Base-by-base conservation (phyloP, 2,888 invertebrate species). In the Pristionchus arcanus region DNA sequence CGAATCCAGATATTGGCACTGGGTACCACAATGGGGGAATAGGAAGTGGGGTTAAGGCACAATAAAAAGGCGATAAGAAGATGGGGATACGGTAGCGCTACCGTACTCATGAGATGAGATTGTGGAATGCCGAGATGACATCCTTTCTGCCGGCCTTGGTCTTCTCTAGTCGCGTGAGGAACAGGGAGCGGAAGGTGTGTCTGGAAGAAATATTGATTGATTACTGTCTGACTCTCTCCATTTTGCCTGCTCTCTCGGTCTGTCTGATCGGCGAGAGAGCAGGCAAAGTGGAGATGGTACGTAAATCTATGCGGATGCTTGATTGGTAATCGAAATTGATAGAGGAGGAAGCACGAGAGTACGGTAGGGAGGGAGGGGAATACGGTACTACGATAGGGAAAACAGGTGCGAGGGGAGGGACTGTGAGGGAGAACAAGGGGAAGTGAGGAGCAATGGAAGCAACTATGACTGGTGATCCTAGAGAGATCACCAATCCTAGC, bases 161-260 rank as follows among this genome's bases (percentile, higher is more conserved):
- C 28, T 66, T 87, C 68, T 87, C 87, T 15, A 87, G 42, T n/a
- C 87, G 66, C 1, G 71, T 68, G 1, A 87, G 71, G 87, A 87
- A 87, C 25, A 87, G 71, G 11, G 87, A 87, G n/a, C 87, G 71
- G 68, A 87, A 87, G 16, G 71, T 68, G 68, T 49, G 68, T 49
- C 87, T 85, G 84, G 7, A 85, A 81, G 37, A 34, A 74, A 15
- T 37, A 53, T 81, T 0, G 81, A 53, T 81, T 49, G 74, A 34
- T 81, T 81, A 55, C 55, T 16, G 25, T 74, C 34, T 31, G 16
- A 74, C 31, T 37, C 19, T 37, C 19, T 34, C 31, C 34, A 74
- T 21, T 37, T n/a, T 34, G 37, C 34, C 5, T 5, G 31, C 37
- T 37, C 16, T 37, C 19, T 37, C 74, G 71, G 4, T 31, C n/a